Conservation (phyloP, 2,113 vertebrate genomes). For the Pseudois nayaur region DNA sequence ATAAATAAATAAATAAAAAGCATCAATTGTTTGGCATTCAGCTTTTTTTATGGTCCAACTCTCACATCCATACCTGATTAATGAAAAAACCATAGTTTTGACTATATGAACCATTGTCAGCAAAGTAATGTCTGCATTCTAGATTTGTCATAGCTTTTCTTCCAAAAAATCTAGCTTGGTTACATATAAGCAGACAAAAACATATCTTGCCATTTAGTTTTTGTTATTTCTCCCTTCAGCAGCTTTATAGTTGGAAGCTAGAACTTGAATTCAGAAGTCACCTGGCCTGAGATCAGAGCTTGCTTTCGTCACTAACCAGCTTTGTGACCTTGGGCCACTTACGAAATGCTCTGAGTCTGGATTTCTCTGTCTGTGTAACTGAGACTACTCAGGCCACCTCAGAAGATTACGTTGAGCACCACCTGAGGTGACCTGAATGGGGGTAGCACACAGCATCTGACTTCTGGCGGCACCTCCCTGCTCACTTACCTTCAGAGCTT, state of each 20-base stretch:
- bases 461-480: neutral
- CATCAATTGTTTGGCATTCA: neutral
- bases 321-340: neutral
- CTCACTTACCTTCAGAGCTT: neutral
- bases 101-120: neutral
- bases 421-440: neutral
- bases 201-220: neutral
- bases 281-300: neutral
- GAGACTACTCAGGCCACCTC: neutral
- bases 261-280: neutral
- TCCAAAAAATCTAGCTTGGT: neutral
- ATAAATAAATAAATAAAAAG: neutral
- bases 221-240: neutral
- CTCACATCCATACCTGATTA: neutral
- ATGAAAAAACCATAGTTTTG: neutral
- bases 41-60: neutral
- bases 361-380: neutral
- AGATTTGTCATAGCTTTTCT: neutral
- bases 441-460: neutral
- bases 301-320: neutral
- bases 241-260: neutral
- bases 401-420: neutral
- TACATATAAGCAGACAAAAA: neutral
- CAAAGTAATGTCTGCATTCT: neutral
- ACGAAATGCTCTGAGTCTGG: neutral